phyloP scores from a whole-genome alignment of 2,113 vertebrate genomes.

The Nyctereutes procyonoides region DNA sequence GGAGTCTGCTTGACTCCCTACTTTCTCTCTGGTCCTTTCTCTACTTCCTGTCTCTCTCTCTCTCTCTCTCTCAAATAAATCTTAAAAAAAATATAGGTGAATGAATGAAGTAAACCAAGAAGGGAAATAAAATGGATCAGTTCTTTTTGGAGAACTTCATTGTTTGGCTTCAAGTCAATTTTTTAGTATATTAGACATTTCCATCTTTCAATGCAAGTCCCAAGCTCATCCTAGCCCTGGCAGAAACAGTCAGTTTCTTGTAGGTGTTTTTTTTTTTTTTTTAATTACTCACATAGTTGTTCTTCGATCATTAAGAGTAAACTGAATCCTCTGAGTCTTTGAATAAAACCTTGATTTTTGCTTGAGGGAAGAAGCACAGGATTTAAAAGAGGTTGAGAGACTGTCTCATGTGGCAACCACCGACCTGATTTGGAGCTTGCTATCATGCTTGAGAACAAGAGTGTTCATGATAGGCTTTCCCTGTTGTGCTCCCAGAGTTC shows the following conservation, averaged over 20 bases:
- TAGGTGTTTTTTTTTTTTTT: neutral
- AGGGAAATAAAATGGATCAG: neutral
- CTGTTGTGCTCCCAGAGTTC: neutral
- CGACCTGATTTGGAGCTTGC: neutral
- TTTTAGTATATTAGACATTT: neutral
- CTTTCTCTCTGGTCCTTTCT: neutral
- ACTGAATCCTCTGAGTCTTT: neutral
- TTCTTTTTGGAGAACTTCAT: neutral
- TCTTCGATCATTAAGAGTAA: neutral
- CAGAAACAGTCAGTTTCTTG: neutral
- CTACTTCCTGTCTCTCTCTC: too few relatives aligned
- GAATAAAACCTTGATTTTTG: constrained; percentile 26
- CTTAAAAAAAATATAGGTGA: neutral
- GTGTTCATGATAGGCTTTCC: neutral
- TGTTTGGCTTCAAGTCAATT: neutral
- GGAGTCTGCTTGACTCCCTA: neutral
- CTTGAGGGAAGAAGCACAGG: neutral
- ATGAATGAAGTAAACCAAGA: neutral
- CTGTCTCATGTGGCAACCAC: neutral
- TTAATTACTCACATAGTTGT: neutral
- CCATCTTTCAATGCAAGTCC: neutral
- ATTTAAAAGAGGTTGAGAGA: neutral
- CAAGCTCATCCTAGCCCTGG: neutral
- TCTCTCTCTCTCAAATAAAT: neutral
- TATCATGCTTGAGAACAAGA: neutral